Evolutionary conservation across 1,140 invertebrate species (phyloP), one percentile per base, ranked within the genome.

Genomic region (Drosophila lowei): DNA sequence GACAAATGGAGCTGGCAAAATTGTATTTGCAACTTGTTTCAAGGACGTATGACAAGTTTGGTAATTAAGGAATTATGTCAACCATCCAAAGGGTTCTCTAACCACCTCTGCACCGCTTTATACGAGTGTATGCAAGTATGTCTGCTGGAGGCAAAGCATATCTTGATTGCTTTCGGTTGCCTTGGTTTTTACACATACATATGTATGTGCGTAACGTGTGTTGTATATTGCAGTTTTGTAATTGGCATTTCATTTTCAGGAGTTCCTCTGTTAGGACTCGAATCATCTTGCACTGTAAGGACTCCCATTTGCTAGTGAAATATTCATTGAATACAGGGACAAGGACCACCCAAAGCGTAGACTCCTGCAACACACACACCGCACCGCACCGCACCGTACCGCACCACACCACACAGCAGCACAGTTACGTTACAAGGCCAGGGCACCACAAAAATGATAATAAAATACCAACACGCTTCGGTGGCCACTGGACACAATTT

Each of bases 1-100:
- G 59, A 72, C 70, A 72, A 72, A 25, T 25, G 23, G 23, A 4
- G 38, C 46, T 13, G 53, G n/a, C 34, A 25, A 56, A 58, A 66
- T 28, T 65, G 54, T 74, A 73, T 74, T 66, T 52, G 60, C 49
- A 74, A 74, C 71, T 66, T 47, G 18, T 58, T 81, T 75, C 72
- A 72, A 68, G 49, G 86, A 83, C 65, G 74, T 53, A 59, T 78
- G 81, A 86, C 73, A 86, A 86, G 34, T 74, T 85, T 77, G 81
- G 81, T 85, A 85, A 85, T 85, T 85, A 85, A 86, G 77, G 81
- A 85, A 85, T 86, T 85, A 85, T 86, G 81, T 80, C 81, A 85
- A 75, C 81, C 46, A 59, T 57, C 57, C 54, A 67, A 58, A 52
- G 46, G 55, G 57, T 68, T 55, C 23, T 43, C 28, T 28, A 8